Evolutionary conservation across 1,140 invertebrate genomes (phyloP).

Genomic region (Hestina assimilis): DNA sequence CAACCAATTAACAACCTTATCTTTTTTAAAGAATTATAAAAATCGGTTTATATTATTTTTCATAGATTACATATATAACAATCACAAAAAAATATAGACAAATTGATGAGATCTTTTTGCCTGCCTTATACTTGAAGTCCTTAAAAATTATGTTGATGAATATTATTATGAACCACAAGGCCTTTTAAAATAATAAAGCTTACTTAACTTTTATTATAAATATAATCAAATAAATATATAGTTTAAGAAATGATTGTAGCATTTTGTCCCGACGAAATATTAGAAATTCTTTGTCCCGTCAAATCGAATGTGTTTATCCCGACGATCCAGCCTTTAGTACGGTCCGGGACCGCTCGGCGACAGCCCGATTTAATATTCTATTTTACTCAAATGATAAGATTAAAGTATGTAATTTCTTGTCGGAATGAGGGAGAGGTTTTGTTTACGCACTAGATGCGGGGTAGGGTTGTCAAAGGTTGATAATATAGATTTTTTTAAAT

Average conservation of each 20-base stretch:
- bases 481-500: no score
- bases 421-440: conserved; percentile 55
- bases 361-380: conserved; percentile 74
- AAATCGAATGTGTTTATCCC: conserved; percentile 63
- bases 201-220: no score
- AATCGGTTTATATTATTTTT: no score
- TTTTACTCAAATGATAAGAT: conserved; percentile 74
- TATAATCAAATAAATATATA: not conserved
- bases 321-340: conserved; percentile 55
- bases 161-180: no score
- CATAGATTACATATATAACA: no score
- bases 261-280: conserved; percentile 14
- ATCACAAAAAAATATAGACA: no score
- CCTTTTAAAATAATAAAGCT: no score
- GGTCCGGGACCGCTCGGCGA: conserved; percentile 53
- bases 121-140: no score
- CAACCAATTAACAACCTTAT: no score
- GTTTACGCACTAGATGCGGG: conserved; percentile 51
- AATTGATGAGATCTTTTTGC: no score
- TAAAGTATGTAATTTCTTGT: conserved; percentile 78
- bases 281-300: conserved; percentile 50
- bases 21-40: no score
- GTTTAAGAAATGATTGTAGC: not conserved
- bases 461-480: conserved; percentile 56
- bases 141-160: no score